phyloP scores from a whole-genome alignment of 2,888 invertebrate species.

The Girardia tigrina region DNA sequence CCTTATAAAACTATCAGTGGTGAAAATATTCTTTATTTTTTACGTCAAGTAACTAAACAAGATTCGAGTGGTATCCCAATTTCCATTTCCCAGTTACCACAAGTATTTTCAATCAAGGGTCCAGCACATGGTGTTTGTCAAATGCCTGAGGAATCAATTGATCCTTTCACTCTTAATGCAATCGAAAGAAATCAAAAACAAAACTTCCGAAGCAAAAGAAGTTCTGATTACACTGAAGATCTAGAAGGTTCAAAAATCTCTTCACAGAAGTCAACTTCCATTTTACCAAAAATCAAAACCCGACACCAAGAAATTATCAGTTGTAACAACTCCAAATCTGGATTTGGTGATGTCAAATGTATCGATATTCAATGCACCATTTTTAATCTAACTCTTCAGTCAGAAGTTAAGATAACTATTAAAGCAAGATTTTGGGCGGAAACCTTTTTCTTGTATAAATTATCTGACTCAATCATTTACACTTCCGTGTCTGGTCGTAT shows the following conservation, averaged over 20 bases:
- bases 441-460: slow-evolving; percentile 12
- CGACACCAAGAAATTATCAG: slow-evolving; percentile 29
- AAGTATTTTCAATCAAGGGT: slow-evolving; percentile 24
- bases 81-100: slow-evolving; percentile 14
- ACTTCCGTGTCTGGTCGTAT: slow-evolving; percentile 24
- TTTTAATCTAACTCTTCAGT: not conserved
- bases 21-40: slow-evolving; percentile 33
- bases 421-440: slow-evolving; percentile 31
- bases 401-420: slow-evolving; percentile 13
- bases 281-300: slow-evolving; percentile 27
- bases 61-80: not conserved
- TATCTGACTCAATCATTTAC: slow-evolving; percentile 27
- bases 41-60: slow-evolving; percentile 26
- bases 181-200: not conserved
- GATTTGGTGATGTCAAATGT: not conserved
- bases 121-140: slow-evolving; percentile 15
- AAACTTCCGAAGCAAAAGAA: not conserved
- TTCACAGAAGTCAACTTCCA: not conserved
- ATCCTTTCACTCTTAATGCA: slow-evolving; percentile 33
- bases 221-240: not conserved
- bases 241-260: not conserved
- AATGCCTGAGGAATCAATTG: not conserved
- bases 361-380: slow-evolving; percentile 11
- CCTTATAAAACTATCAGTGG: slow-evolving; percentile 30
- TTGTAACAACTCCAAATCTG: not conserved